Evolutionary conservation across 2,888 invertebrate species (phyloP), one percentile per base, ranked within the genome.

Genomic region (Tholera decimalis): DNA sequence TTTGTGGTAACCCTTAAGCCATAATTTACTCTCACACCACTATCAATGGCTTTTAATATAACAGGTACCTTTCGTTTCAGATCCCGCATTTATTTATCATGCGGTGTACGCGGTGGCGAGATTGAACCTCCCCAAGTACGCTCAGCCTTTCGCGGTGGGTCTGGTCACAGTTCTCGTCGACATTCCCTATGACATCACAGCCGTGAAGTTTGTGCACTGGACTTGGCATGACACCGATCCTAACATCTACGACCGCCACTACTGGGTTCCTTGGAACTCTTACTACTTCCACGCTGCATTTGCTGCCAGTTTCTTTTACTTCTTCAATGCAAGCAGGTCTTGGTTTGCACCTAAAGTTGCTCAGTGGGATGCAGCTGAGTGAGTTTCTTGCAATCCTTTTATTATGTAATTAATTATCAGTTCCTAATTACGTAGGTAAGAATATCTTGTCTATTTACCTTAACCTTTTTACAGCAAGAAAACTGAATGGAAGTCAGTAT

Each of bases 251-350:
- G 98, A 98, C 87, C 96, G 98, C 43, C 97, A 97, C 89, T 98
- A 98, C 90, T 97, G 97, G 97, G 98, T 98, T 24, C 98, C 98
- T 0, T 98, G 97, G 97, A 98, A 97, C 85, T 98, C 97, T 0
- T 98, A 97, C 91, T 98, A 97, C 86, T 98, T 98, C 94, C 98
- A 98, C 87, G 96, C 97, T 0, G 93, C 97, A 0, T 98, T 98
- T 86, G 96, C 97, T 0, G 96, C 97, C 0, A 97, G 97, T 73
- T 97, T 98, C 85, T 96, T 96, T 18, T 97, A 96, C 85, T 96
- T 97, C 85, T 97, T 98, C 88, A 96, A 96, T 66, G 94, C 95
- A 6, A 93, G 96, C 53, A 94, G 97, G 67, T 91, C 91, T 26
- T 91, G 96, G 85, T 91, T 97, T 58, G 94, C 95, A 1, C 95